Evolutionary conservation across 2,888 invertebrate species (phyloP), one percentile per base, ranked within the genome.

Genomic region (Archaeoteleia sp.): DNA sequence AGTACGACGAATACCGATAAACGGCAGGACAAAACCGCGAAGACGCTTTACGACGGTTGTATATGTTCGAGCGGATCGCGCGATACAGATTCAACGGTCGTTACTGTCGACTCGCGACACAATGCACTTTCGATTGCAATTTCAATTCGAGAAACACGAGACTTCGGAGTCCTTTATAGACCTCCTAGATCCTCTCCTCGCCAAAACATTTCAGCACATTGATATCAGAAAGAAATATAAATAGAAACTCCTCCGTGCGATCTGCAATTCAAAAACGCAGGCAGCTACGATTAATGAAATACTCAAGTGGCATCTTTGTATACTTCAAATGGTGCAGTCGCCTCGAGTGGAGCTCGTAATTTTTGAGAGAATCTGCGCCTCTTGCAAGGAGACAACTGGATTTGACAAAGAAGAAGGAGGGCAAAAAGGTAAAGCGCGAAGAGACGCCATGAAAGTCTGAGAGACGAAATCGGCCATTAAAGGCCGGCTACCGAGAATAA

Each of bases 61-160:
- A 70, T 58, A 43, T 55, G 51, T 46, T 60, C 48, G 40, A 62
- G 25, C 67, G 43, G 34, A 40, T 27, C 65, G 45, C 55, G 37
- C 55, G 60, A 51, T 60, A 63, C 65, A 65, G 53, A 60, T 70
- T 57, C 63, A 67, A 43, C 57, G 40, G 65, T 53, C 65, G 63
- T 58, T 61, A 70, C 61, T 62, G 65, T 53, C 65, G 35, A 10
- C 35, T 27, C 39, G 42, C 20, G 51, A 60, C 67, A 69, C 69
- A 67, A 72, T 72, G 70, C 72, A 55, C 68, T 67, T 71, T 67
- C 69, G 72, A 69, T 65, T 62, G 54, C 54, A 39, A 68, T 62
- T 62, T 40, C 49, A 53, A 39, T 45, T 45, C 45, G 30, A 30
- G 37, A 46, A 40, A 55, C 37, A 39, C 54, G 32, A 39, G 30